Conservation (phyloP, 2,888 invertebrate species). For the Taphrorychus bicolor region DNA sequence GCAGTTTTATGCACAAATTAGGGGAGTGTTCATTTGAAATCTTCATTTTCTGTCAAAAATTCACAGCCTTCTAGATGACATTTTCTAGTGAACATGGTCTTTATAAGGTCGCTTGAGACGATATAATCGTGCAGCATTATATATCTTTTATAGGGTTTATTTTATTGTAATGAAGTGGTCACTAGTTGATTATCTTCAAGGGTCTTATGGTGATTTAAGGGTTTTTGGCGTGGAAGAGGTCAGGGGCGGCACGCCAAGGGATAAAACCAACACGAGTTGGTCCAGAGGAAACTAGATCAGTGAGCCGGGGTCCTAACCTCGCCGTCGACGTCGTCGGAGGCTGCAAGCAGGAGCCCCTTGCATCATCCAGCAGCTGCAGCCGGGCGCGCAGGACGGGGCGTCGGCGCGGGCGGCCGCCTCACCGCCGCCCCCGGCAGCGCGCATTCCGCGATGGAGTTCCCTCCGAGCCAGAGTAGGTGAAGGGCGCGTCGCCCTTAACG, state of each 20-base stretch:
- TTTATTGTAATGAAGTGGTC: too few relatives aligned
- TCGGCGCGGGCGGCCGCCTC: slow-evolving; percentile 37
- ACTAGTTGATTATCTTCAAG: too few relatives aligned
- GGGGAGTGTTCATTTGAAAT: too few relatives aligned
- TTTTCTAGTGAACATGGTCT: too few relatives aligned
- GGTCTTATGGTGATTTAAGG: too few relatives aligned
- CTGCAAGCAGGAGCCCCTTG: slow-evolving; percentile 4
- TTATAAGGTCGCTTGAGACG: too few relatives aligned
- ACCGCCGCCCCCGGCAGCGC: slow-evolving; percentile 29
- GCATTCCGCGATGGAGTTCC: slow-evolving; percentile 42
- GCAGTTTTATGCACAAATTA: too few relatives aligned
- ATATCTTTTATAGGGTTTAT: too few relatives aligned
- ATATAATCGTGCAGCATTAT: too few relatives aligned
- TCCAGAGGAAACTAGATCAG: neutral
- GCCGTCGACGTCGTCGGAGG: slow-evolving; percentile 1
- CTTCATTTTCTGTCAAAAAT: too few relatives aligned
- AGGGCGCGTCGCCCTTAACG: slow-evolving; percentile 34
- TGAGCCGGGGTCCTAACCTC: neutral
- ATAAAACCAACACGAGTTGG: neutral
- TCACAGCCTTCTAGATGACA: too few relatives aligned
- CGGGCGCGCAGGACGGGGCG: slow-evolving; percentile 40
- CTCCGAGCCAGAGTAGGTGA: slow-evolving; percentile 38
- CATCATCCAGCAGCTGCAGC: slow-evolving; percentile 22
- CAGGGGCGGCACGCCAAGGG: too few relatives aligned
- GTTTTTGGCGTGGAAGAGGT: neutral